Evolutionary conservation across 2,113 vertebrate species (phyloP), one percentile per base, ranked within the genome.

Genomic region (Podarcis muralis): DNA sequence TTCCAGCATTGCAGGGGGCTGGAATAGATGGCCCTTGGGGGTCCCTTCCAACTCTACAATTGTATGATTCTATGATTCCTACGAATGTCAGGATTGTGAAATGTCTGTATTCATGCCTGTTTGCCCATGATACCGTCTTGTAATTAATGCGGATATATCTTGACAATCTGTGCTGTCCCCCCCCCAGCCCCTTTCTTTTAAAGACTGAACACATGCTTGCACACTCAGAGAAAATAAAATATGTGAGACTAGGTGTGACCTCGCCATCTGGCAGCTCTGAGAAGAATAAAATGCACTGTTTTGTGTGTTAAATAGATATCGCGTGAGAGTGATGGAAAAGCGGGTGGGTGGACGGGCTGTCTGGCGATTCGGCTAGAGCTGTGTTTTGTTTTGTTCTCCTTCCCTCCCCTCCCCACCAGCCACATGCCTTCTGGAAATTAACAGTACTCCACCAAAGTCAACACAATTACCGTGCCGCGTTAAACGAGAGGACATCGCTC

Each of bases 171-270:
- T 1, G 25, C 20, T 25, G 25, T 35, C 22, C 53, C 18, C 15
- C 57, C 48, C 2, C 9, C 6, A 3, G 22, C 53, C 30, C 18
- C 23, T 87, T 62, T 72, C 78, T 65, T 87, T 82, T n/a, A 65
- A 82, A 87, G 78, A 57, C 69, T 43, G 11, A 82, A 82, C 69
- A 82, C 27, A 32, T 75, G 86, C 69, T 74, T 74, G 32, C 57
- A 7, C 43, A 48, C 57, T 27, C 3, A 8, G 43, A 66, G 65
- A 35, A 13, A 62, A 27, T 20, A 35, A 78, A 62, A 75, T 27
- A 27, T 87, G 53, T 87, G 65, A 87, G 86, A 75, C 86, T 82
- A 81, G 68, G 79, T 87, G 68, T 82, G 53, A 43, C 86, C 86
- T 87, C 71, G 23, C 86, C 86, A 87, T 87, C 86, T 87, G 86